These are phyloP conservation scores for Thomomys bottae DNA, from an alignment of 2,113 vertebrate genomes.

Conservation along the genomic window DNA sequence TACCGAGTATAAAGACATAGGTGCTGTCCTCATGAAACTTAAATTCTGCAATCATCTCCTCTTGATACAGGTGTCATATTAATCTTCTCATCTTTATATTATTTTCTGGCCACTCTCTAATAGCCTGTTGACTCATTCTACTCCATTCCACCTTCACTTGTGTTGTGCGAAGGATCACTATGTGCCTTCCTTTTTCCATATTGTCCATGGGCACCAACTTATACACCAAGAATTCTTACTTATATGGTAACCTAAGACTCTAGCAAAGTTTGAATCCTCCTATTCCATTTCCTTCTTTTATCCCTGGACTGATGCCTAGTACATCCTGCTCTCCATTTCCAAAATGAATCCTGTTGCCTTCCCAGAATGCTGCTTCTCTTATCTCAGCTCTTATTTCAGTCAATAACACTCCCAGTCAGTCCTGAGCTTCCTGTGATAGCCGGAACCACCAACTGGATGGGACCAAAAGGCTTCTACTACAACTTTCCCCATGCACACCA, in stretches of 20 bases:
- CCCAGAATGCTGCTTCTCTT: neutral
- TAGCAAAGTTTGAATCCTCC: neutral
- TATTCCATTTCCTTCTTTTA: neutral
- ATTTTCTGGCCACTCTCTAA: neutral
- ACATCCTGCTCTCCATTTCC: neutral
- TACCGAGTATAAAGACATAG: neutral
- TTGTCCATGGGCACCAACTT: neutral
- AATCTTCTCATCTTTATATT: neutral
- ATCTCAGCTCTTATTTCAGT: conserved; percentile 26
- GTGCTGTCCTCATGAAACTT: neutral
- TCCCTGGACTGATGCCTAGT: neutral
- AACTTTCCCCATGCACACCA: neutral
- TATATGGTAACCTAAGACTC: neutral
- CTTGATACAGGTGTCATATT: neutral
- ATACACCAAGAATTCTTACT: neutral
- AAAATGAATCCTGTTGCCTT: neutral
- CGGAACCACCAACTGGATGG: neutral
- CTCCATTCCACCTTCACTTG: neutral
- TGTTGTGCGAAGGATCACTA: neutral
- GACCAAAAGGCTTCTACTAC: neutral
- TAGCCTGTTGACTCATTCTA: neutral
- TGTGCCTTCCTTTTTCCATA: neutral
- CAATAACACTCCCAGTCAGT: neutral
- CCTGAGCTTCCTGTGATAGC: neutral
- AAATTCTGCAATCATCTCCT: neutral